Percentiles rank a stretch among this genome's conserved stretches.
phyloP scores from a whole-genome alignment of 2,797 vertebrate species.

The Pangasius larnaudii region DNA sequence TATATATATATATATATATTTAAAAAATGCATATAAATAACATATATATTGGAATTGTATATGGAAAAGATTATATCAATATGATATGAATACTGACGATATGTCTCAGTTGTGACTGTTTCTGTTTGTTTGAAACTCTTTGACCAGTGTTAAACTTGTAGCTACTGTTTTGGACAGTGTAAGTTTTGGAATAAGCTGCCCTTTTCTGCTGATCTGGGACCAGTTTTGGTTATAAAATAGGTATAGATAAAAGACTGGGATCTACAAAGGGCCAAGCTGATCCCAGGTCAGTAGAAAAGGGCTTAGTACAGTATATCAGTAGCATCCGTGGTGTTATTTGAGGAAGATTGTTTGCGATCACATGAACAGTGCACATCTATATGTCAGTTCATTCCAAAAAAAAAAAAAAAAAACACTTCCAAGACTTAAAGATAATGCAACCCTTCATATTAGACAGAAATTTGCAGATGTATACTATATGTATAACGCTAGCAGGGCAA shows the following conservation, averaged over 20 bases:
- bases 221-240: conserved; percentile 33
- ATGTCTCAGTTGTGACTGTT: conserved; percentile 83
- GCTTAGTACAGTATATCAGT: background rate
- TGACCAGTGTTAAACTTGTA: conserved; percentile 51
- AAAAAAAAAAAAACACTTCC: conserved; percentile 4
- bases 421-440: background rate
- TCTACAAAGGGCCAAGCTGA: background rate
- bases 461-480: background rate
- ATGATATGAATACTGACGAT: conserved; percentile 80
- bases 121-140: conserved; percentile 72
- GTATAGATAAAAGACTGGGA: background rate
- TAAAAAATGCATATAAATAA: conserved; percentile 78
- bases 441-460: background rate
- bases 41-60: conserved; percentile 77
- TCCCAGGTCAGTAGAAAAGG: conserved; percentile 13
- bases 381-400: conserved; percentile 71
- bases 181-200: conserved; percentile 2
- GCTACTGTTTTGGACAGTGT: conserved; percentile 52
- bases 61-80: conserved; percentile 78
- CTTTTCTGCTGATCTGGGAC: conserved; percentile 24
- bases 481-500: conserved; percentile 6
- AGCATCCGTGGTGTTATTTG: conserved; percentile 17
- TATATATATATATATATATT: conserved; percentile 74
- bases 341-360: conserved; percentile 46
- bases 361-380: conserved; percentile 70